Base-by-base conservation (phyloP, 2,797 vertebrate species). In the Heliangelus exortis region DNA sequence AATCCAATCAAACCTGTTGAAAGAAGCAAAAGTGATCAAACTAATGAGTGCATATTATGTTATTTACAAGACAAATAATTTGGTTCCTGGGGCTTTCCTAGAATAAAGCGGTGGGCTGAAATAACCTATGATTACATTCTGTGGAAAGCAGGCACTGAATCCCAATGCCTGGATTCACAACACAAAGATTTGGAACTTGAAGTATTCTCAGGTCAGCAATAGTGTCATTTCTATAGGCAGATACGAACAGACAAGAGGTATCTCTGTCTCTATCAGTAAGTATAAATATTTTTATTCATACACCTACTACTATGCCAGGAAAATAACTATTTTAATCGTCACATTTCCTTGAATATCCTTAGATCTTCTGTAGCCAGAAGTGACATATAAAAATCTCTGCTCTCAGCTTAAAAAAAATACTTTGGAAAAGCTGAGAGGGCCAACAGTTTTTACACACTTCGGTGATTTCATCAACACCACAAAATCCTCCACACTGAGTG, bases 61-160 rank as follows among this genome's bases (percentile, higher is more conserved):
- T 96, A 97, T 96, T 97, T 96, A 97, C 85, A 97, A 93, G 93
- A 95, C 67, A 97, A 96, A 96, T 96, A 62, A 96, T 95, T 97
- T 95, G 61, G 89, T 94, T 97, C 92, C 89, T 83, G 68, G 75
- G 79, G 93, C 88, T 96, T 96, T 97, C 94, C 93, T 97, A 25
- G 48, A 96, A 95, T 93, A 91, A 95, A 96, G 89, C 51, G 92
- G 78, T 73, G 75, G 75, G 76, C 47, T 97, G 94, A 96, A 95
- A 95, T 85, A 95, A 93, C 81, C 92, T 89, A 75, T 84, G 93
- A 97, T 91, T 96, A 85, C 96, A 96, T 97, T 97, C 96, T 33
- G 72, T 69, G 68, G 78, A 90, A 96, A 95, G 88, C 43, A 95
- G 73, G 36, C 48, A 82, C 25, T 89, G 84, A 61, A 84, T 92